phyloP scores from a whole-genome alignment of 2,113 vertebrate species.

The Artemisiospiza belli region DNA sequence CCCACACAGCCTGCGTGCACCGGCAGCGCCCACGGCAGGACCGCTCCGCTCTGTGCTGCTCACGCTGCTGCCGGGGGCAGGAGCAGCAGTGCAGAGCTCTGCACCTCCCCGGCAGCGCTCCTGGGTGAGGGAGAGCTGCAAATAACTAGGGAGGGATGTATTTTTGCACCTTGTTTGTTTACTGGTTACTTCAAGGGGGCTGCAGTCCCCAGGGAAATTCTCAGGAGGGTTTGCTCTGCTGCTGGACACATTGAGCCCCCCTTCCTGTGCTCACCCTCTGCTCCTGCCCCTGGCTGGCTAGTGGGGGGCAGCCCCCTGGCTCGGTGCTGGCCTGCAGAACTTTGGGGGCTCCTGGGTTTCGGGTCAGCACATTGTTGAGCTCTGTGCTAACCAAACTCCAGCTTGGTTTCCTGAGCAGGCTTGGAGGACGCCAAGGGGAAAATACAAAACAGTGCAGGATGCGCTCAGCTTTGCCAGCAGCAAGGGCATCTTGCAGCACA shows the following conservation, averaged over 20 bases:
- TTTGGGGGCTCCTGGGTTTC: background rate
- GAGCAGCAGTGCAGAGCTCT: too few species aligned
- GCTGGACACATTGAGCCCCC: fast-evolving
- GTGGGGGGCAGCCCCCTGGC: background rate
- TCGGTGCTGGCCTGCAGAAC: background rate
- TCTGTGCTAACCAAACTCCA: constrained; percentile 8
- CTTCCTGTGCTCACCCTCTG: background rate
- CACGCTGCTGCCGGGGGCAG: background rate
- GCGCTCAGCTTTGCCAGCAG: background rate
- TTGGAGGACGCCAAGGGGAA: background rate
- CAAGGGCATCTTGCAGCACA: background rate
- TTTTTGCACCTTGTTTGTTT: background rate
- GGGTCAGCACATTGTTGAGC: background rate
- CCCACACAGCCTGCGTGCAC: fast-evolving
- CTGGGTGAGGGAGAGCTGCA: background rate
- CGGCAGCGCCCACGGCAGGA: fast-evolving
- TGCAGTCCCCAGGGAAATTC: background rate
- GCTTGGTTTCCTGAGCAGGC: constrained; percentile 1
- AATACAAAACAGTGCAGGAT: background rate
- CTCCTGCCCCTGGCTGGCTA: background rate
- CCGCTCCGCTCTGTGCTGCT: background rate
- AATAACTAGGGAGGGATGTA: background rate
- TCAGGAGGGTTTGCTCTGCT: background rate
- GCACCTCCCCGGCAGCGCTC: background rate
- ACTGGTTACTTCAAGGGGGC: background rate